These are phyloP conservation scores for Cydia fagiglandana DNA, from an alignment of 1,140 invertebrate species.

Conservation along the genomic window DNA sequence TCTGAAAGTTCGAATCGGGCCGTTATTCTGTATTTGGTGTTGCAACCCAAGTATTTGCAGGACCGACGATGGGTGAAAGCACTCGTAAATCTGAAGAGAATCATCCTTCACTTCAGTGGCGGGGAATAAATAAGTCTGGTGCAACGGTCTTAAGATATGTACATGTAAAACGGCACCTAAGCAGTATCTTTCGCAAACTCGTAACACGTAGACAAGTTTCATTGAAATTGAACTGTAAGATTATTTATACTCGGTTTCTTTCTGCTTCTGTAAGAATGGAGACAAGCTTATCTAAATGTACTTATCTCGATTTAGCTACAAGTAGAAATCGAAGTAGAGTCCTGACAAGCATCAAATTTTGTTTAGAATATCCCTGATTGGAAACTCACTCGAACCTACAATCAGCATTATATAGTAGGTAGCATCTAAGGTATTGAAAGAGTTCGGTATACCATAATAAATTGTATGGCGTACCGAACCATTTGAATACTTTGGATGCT, in stretches of 20 bases:
- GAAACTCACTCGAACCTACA: no score
- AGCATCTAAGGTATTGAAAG: no score
- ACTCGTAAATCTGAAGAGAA: conserved; percentile 20
- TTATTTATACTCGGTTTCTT: not conserved
- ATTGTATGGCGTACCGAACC: no score
- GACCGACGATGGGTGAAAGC: conserved; percentile 17
- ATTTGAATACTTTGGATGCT: no score
- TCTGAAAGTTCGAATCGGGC: no score
- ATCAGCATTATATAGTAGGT: no score
- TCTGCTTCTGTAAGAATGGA: not conserved
- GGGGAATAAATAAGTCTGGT: not conserved
- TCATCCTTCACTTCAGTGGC: not conserved
- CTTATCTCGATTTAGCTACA: conserved; percentile 7
- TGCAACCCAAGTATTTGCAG: conserved; percentile 14
- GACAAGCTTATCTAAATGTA: not conserved
- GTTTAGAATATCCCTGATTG: not conserved
- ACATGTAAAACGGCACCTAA: not conserved
- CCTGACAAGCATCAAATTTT: not conserved
- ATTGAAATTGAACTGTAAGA: not conserved
- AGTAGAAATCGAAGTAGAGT: not conserved
- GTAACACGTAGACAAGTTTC: not conserved
- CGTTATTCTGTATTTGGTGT: conserved; percentile 16
- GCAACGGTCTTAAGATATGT: not conserved
- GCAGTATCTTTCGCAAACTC: not conserved
- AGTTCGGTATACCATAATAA: no score